A percentile compares a stretch with the other conserved stretches of the same genome.
Conservation (phyloP, 1,140 invertebrate genomes). For the Phocides pigmalion region DNA sequence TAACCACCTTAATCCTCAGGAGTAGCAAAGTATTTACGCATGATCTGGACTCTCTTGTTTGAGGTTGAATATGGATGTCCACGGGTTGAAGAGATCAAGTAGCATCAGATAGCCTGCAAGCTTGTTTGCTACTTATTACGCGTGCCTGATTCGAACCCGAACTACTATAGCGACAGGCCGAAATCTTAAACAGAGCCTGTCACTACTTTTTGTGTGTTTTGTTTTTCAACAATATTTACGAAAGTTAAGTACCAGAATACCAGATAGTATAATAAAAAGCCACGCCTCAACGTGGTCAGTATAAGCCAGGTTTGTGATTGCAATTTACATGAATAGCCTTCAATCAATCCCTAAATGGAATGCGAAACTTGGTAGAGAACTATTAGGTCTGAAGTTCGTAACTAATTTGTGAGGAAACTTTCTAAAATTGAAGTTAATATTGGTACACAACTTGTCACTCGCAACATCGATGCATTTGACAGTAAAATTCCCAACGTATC, state of each 20-base stretch:
- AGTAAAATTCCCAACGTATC: too few relatives aligned
- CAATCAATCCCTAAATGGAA: slow-evolving; percentile 14
- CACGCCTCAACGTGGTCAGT: slow-evolving; percentile 2
- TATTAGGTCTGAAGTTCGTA: slow-evolving; percentile 10
- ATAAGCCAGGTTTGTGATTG: slow-evolving; percentile 19
- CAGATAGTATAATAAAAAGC: slow-evolving; percentile 7
- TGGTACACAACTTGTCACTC: neutral
- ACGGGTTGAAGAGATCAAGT: too few relatives aligned
- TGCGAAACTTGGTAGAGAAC: slow-evolving; percentile 12
- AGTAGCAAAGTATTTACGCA: too few relatives aligned
- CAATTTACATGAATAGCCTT: slow-evolving; percentile 18
- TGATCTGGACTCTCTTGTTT: too few relatives aligned
- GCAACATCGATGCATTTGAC: neutral
- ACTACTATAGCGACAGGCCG: too few relatives aligned
- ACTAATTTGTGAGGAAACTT: slow-evolving; percentile 23
- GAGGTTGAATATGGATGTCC: too few relatives aligned
- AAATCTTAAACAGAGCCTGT: too few relatives aligned
- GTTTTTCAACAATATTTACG: neutral
- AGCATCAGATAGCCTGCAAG: too few relatives aligned
- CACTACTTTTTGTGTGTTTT: too few relatives aligned
- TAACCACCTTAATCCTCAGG: too few relatives aligned
- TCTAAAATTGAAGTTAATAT: slow-evolving; percentile 39
- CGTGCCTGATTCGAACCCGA: too few relatives aligned
- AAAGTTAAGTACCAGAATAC: slow-evolving; percentile 20
- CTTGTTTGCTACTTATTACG: too few relatives aligned